Base-by-base conservation (phyloP, 2,113 vertebrate species). In the Leucoraja erinaceus region DNA sequence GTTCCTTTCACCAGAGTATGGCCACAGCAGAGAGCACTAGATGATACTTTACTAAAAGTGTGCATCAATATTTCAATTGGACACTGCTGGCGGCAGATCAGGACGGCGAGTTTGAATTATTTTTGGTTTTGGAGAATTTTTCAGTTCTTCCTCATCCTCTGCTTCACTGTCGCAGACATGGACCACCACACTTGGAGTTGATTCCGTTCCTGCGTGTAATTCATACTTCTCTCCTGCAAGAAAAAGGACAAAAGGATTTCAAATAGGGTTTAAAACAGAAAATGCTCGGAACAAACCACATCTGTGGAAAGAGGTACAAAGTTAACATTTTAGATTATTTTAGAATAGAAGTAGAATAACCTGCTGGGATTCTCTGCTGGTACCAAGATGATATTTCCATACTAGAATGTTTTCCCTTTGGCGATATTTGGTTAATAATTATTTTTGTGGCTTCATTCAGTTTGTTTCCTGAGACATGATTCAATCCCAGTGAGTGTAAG, bases 41-140 rank as follows among this genome's bases (percentile, higher is more conserved):
- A 72, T 91, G 90, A 91, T 91, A 72, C 90, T 91, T 72, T 63
- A 70, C 20, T 91, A 33, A 72, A 91, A 91, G 38, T 54, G 90
- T 74, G 68, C 68, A 91, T 31, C 90, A 72, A 91, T 93, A 93
- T 94, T 95, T 97, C 96, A 98, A 96, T 97, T 97, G 94, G 97
- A 97, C 93, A 97, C 95, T 25, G 96, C 95, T 11, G 96, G 95
- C 0, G 97, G 97, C 93, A 96, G 95, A 93, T 96, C 97, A 0
- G 97, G 97, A 90, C 97, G 97, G 72, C 97, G 96, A 78, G 97
- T 98, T 79, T 98, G 97, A 94, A 97, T 96, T 94, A 98, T 98
- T 97, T 97, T 97, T 95, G 97, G 97, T 95, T 97, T 97, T 79
- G 97, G 97, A 94, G 96, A 96, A 94, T 96, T 97, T 95, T 97